Evolutionary conservation across 2,797 vertebrate species (phyloP).

Genomic region (Cuculus canorus): DNA sequence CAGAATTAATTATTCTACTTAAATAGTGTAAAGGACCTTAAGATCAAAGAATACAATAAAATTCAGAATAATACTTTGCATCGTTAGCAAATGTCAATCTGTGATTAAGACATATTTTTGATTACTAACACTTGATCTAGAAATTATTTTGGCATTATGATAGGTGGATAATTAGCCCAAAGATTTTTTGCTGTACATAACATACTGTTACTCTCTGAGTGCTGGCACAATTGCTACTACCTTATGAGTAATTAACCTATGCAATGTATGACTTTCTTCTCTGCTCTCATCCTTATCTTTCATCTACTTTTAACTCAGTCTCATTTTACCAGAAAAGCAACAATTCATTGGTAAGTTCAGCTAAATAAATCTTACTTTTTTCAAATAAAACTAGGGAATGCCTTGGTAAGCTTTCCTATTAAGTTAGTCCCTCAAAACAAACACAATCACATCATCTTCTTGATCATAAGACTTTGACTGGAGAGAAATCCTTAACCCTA

Average conservation of each 20-base stretch:
- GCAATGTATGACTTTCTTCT: not conserved
- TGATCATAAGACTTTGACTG: not conserved
- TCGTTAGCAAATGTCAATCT: not conserved
- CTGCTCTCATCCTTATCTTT: not conserved
- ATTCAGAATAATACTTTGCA: not conserved
- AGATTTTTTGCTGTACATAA: not conserved
- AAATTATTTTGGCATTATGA: not conserved
- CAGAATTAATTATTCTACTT: not conserved
- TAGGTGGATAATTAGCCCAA: not conserved
- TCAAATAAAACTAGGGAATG: not conserved
- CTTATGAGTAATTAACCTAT: not conserved
- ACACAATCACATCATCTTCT: not conserved
- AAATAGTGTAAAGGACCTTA: not conserved
- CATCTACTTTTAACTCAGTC: not conserved
- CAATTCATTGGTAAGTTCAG: not conserved
- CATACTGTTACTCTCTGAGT: not conserved
- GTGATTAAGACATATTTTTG: not conserved
- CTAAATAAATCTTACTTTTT: not conserved
- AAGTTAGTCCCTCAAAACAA: not conserved
- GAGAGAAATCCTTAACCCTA: not conserved
- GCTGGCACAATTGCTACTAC: not conserved
- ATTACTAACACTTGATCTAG: not conserved
- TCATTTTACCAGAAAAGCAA: not conserved
- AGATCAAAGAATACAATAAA: not conserved
- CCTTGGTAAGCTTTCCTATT: not conserved